phyloP scores from a whole-genome alignment of 2,797 vertebrate species.

The Meriones psammophilus region DNA sequence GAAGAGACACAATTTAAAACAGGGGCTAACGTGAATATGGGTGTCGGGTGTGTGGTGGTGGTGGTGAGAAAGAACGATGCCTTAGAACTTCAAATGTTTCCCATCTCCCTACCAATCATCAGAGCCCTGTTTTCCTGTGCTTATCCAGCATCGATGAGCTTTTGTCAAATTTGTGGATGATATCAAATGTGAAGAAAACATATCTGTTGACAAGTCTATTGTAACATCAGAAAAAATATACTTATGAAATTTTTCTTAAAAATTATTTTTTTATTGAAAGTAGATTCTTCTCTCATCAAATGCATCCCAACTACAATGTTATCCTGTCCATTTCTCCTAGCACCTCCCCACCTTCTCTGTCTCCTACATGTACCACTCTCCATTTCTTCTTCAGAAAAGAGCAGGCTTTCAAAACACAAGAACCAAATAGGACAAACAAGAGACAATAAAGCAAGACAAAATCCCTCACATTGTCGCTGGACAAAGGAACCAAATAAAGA shows the following conservation, averaged over 20 bases:
- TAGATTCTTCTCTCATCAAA: neutral
- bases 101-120: fast-evolving
- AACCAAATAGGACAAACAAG: neutral
- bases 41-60: neutral
- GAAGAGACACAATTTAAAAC: neutral
- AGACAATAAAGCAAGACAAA: neutral
- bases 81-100: neutral
- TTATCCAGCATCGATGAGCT: neutral
- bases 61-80: neutral
- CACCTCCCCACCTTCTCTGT: neutral
- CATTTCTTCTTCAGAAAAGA: neutral
- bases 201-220: neutral
- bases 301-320: neutral
- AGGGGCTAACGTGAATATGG: neutral
- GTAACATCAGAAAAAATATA: neutral
- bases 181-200: neutral
- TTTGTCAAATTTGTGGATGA: neutral
- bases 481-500: neutral
- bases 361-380: too few species aligned
- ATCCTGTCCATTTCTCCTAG: too few species aligned
- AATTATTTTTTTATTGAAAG: neutral
- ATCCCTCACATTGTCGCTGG: too few species aligned
- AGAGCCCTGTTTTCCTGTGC: neutral
- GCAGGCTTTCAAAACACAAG: neutral
- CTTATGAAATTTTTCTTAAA: neutral